Evolutionary conservation across 2,113 vertebrate genomes (phyloP), one percentile per base, ranked within the genome.

Genomic region (Tachuris rubrigastra): DNA sequence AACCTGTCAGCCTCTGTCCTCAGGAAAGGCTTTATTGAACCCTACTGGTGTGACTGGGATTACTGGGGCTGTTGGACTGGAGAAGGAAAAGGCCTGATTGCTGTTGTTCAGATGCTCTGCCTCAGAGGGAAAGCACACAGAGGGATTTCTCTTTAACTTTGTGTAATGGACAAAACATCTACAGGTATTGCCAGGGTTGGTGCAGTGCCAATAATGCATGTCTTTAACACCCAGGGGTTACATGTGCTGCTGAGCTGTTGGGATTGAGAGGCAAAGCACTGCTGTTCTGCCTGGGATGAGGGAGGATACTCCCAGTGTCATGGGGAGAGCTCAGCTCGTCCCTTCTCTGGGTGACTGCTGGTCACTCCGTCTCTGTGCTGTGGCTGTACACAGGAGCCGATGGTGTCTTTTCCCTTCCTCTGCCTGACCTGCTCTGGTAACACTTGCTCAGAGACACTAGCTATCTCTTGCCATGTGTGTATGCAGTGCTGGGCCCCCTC

Each of bases 391-490:
- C 0, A 2, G 22, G 15, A 3, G 11, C 44, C 74, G 67, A 9
- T 0, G 6, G 8, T 17, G 4, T 0, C 2, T 16, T 2, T 0
- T 2, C 55, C n/a, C 23, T 35, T 59, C 56, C 56, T 59, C 56
- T 59, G 56, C 23, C n/a, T 59, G 56, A 16, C 23, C 56, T 59
- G n/a, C 14, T 24, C 35, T 35, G 56, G 56, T 35, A 24, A 59
- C 33, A 8, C 12, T 33, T 21, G 12, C 55, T 58, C 55, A 58
- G 33, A 58, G 31, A 23, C 23, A 24, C n/a, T 35, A n/a, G 56
- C 24, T 59, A 4, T 35, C n/a, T 35, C 22, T 16, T 24, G n/a
- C 22, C 56, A 24, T 4, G 4, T 25, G 22, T 59, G 9, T 24
- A 14, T 59, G 56, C n/a, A 17, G 56, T n/a, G n/a, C 56, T 35